Evolutionary conservation across 2,797 vertebrate genomes (phyloP), one percentile per base, ranked within the genome.

Genomic region (Vespertilio murinus): DNA sequence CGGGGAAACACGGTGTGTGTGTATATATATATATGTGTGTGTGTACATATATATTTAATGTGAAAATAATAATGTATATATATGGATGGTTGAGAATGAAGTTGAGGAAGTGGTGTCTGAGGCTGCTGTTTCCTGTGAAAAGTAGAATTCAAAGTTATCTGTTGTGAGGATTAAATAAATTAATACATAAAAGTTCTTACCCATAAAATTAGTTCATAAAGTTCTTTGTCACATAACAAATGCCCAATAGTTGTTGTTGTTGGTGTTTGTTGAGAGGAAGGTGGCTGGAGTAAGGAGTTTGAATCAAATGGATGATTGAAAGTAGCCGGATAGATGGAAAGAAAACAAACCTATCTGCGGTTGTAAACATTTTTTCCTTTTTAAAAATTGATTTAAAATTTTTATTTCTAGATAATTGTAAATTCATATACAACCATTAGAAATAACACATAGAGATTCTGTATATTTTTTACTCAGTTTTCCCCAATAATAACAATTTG

Each of bases 401-500:
- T 79, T 71, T 85, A 65, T 78, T 85, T 80, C 67, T n/a, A 94
- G 14, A 28, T 81, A 64, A 90, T 64, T 90, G 7, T 70, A 40
- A 35, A 52, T 77, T 75, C 2, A 28, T 22, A 69, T 40, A 12
- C 28, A 91, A 75, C 56, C 33, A 65, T 64, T 47, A 69, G 45
- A 82, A 70, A 74, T 25, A 78, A 71, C 38, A 38, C 38, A 12
- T 82, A 75, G 69, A 81, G 28, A 16, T 61, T 10, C 49, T 87
- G 42, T 78, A 23, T 64, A 8, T 52, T 45, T 88, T 87, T 70
- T 18, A 69, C 40, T 35, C 8, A 74, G 12, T 73, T 79, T 65
- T 33, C 23, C 40, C 22, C 75, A 79, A 25, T 25, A 20, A 40
- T 54, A 78, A 52, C 20, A 82, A 28, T 79, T 65, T 45, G 18